phyloP scores from a whole-genome alignment of 2,888 invertebrate species.

The Criorhina ranunculi region DNA sequence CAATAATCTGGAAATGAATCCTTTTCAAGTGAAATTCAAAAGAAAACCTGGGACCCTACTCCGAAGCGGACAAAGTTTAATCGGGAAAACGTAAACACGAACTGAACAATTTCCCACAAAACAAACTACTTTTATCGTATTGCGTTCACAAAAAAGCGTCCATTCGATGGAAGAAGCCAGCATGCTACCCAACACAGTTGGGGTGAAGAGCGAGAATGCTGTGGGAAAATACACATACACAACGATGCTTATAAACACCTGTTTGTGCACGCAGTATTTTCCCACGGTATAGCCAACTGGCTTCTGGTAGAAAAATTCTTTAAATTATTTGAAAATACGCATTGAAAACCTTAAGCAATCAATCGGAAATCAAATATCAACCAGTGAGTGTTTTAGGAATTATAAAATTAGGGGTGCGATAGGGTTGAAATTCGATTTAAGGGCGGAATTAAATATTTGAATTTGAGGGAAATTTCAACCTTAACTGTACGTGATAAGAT shows the following conservation, averaged over 20 bases:
- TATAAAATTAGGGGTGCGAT: not conserved
- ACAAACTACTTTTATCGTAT: slow-evolving; percentile 79
- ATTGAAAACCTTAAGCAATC: slow-evolving; percentile 10
- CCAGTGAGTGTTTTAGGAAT: not conserved
- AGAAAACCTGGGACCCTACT: slow-evolving; percentile 21
- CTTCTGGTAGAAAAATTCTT: slow-evolving; percentile 20
- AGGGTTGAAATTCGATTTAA: not conserved
- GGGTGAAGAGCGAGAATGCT: slow-evolving; percentile 49
- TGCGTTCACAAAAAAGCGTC: slow-evolving; percentile 71
- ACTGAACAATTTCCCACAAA: slow-evolving; percentile 79
- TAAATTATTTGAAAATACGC: slow-evolving; percentile 17
- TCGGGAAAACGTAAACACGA: slow-evolving; percentile 80
- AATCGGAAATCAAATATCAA: not conserved
- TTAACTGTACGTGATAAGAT: slow-evolving; percentile 47
- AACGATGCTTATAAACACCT: slow-evolving; percentile 77
- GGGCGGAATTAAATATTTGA: slow-evolving; percentile 42
- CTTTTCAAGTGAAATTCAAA: slow-evolving; percentile 12
- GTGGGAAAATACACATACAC: slow-evolving; percentile 78
- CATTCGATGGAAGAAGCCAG: slow-evolving; percentile 44
- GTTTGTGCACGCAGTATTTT: slow-evolving; percentile 78
- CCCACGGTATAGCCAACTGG: slow-evolving; percentile 77
- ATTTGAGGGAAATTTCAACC: slow-evolving; percentile 37
- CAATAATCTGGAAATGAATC: slow-evolving; percentile 5
- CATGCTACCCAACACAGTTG: not conserved
- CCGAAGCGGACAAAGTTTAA: slow-evolving; percentile 54